Evolutionary conservation across 2,113 vertebrate genomes (phyloP).

Genomic region (Leucosticte australis): DNA sequence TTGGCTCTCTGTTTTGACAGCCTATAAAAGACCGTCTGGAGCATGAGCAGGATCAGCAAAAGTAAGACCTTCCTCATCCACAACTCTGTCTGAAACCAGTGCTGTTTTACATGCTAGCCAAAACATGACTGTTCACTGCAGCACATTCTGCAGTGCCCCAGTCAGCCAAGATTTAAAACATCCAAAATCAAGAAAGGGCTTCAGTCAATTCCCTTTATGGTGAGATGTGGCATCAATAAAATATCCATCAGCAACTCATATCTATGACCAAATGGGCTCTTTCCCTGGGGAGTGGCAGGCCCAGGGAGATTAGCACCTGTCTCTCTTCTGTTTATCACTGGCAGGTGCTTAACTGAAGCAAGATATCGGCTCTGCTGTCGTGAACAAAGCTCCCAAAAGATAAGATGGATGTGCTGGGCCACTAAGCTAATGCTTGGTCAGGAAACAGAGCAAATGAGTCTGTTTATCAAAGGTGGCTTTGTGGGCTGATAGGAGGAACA

Average conservation of each 20-base stretch:
- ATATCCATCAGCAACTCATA: background rate
- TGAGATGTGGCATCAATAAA: background rate
- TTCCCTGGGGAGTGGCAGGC: conserved; percentile 6
- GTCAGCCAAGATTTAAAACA: background rate
- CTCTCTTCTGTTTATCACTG: conserved; percentile 62
- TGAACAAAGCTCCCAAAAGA: conserved; percentile 58
- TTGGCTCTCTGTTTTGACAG: conserved; percentile 23
- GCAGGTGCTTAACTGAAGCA: conserved; percentile 59
- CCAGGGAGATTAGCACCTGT: conserved; percentile 28
- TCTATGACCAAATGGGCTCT: background rate
- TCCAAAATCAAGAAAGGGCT: background rate
- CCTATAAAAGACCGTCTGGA: background rate
- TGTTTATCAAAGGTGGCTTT: conserved; percentile 35
- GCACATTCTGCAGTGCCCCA: background rate
- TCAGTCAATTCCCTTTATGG: background rate
- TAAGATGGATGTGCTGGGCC: conserved; percentile 66
- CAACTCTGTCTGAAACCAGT: background rate
- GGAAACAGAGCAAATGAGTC: conserved; percentile 50
- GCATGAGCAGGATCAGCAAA: conserved; percentile 1
- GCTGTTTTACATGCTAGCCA: background rate
- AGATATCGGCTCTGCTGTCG: conserved; percentile 20
- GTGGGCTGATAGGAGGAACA: background rate
- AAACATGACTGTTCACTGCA: background rate
- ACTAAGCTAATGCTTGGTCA: conserved; percentile 29
- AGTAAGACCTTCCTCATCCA: background rate